Evolutionary conservation across 2,113 vertebrate genomes (phyloP).

Genomic region (Cygnus atratus): DNA sequence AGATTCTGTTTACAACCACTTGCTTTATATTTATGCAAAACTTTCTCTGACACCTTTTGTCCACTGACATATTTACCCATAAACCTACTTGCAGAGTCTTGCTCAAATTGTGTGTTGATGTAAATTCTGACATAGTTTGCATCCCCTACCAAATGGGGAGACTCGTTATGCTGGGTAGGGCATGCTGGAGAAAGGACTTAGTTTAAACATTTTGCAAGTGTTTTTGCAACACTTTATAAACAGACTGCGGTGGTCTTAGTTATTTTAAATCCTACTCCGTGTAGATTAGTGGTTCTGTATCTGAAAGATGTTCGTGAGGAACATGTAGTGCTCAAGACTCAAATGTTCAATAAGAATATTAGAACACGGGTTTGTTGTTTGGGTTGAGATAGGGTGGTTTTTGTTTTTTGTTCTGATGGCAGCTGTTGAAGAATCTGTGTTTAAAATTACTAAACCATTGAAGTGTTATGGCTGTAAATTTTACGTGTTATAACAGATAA

Average conservation of each 20-base stretch:
- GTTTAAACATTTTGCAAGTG: neutral
- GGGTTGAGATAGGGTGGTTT: neutral
- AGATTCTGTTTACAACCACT: neutral
- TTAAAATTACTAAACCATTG: neutral
- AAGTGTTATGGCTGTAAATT: neutral
- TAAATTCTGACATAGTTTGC: neutral
- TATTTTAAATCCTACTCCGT: neutral
- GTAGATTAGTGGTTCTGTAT: neutral
- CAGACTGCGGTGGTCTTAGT: neutral
- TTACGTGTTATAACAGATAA: neutral
- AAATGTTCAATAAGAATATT: neutral
- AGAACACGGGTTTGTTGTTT: neutral
- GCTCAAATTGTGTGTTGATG: neutral
- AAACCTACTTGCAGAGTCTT: neutral
- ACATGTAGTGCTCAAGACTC: neutral
- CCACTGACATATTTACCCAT: neutral
- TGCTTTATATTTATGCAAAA: neutral
- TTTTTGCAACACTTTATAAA: neutral
- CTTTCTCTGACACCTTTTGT: neutral
- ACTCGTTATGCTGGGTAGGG: neutral
- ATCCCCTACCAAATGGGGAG: neutral
- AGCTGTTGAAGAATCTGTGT: neutral
- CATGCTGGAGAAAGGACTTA: neutral
- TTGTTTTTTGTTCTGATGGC: neutral
- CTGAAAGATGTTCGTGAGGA: neutral